Conservation (phyloP, 2,888 invertebrate genomes). For the Hirudinaria manillensis region DNA sequence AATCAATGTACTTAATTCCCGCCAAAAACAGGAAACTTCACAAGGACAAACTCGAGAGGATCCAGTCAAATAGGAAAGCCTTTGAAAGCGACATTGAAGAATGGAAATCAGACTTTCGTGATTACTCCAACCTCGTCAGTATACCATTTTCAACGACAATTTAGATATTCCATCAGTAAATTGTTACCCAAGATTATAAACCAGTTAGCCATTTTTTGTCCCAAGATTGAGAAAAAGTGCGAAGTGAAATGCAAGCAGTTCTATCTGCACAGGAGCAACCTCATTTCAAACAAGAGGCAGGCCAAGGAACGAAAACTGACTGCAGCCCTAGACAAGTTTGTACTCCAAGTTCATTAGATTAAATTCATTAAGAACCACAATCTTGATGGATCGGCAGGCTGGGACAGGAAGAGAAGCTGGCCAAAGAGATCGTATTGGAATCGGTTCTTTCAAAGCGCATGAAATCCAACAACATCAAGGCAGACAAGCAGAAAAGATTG, state of each 20-base stretch:
- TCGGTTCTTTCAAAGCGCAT: not conserved
- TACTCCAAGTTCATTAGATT: not conserved
- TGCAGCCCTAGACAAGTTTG: not conserved
- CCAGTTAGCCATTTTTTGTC: not conserved
- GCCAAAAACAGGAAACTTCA: not conserved
- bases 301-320: not conserved
- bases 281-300: not conserved
- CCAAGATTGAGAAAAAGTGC: not conserved
- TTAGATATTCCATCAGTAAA: not conserved
- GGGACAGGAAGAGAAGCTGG: not conserved
- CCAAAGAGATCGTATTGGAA: not conserved
- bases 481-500: not conserved
- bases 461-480: not conserved
- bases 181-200: not conserved
- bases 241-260: not conserved
- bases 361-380: not conserved
- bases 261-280: conserved; percentile 2
- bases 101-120: not conserved
- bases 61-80: not conserved
- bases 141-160: not conserved
- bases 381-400: not conserved
- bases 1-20: too few relatives aligned
- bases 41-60: not conserved
- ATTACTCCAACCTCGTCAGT: not conserved
- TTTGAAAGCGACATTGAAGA: not conserved